These are phyloP conservation scores for Mesorhabditis spiculigera DNA, from an alignment of 2,888 invertebrate species.

Conservation along the genomic window DNA sequence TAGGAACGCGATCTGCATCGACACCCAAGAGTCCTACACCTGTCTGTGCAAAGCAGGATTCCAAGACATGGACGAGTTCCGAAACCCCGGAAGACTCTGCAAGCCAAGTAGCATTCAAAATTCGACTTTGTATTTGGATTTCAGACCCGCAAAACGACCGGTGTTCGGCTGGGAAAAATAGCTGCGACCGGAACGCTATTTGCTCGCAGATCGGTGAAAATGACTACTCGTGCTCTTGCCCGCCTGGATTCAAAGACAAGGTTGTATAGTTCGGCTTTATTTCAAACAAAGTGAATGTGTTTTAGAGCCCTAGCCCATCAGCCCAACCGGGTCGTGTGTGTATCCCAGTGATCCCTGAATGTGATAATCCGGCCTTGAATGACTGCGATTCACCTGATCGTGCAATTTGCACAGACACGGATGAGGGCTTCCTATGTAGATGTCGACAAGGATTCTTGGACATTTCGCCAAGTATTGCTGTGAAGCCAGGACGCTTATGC, in stretches of 20 bases:
- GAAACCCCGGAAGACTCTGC: slow-evolving; percentile 56
- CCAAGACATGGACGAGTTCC: slow-evolving; percentile 53
- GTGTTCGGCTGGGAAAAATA: slow-evolving; percentile 51
- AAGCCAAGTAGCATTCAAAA: slow-evolving; percentile 27
- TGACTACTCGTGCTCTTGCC: slow-evolving; percentile 53
- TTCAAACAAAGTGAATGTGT: background rate
- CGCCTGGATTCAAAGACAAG: slow-evolving; percentile 37
- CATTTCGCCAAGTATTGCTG: slow-evolving; percentile 49
- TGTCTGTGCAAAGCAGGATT: slow-evolving; percentile 43
- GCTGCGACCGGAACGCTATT: slow-evolving; percentile 55
- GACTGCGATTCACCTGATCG: slow-evolving; percentile 50
- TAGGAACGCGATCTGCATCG: slow-evolving; percentile 55
- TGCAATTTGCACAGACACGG: slow-evolving; percentile 55
- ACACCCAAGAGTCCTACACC: slow-evolving; percentile 45
- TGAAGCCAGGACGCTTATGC: slow-evolving; percentile 56
- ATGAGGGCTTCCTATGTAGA: slow-evolving; percentile 51
- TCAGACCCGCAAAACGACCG: slow-evolving; percentile 46
- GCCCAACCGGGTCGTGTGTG: slow-evolving; percentile 41
- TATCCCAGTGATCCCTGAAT: slow-evolving; percentile 50
- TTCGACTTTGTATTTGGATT: background rate
- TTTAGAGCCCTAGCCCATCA: slow-evolving; percentile 20
- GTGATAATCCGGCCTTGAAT: slow-evolving; percentile 49
- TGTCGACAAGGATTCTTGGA: slow-evolving; percentile 51
- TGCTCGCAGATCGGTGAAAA: slow-evolving; percentile 52
- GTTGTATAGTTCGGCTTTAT: slow-evolving; percentile 8